Base-by-base conservation (phyloP, 2,888 invertebrate genomes). In the Unio pictorum region DNA sequence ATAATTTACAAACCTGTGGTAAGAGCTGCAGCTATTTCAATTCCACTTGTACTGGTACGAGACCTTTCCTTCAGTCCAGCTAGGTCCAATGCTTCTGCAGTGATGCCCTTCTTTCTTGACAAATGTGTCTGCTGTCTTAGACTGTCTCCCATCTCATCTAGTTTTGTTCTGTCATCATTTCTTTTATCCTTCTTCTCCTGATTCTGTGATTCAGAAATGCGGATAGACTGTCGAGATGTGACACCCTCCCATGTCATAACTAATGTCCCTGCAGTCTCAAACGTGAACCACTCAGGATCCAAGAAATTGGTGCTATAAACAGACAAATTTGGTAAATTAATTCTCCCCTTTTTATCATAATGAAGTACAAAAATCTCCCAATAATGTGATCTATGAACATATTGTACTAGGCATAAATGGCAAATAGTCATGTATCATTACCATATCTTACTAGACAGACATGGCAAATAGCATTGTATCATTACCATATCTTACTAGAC, bases 231-330 rank as follows among this genome's bases (percentile, higher is more conserved):
- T 1, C 79, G 79, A 8, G 76, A 66, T 30, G 87, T 86, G 55
- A 86, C 88, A 20, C 87, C 87, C 18, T 85, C 83, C 86, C 88
- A 87, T 20, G 84, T 86, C 45, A 88, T 86, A 55, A 89, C 79
- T 69, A 89, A 75, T 23, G 88, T 87, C 63, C 88, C 87, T 56
- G 87, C 83, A 23, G 87, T 87, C 81, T 89, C 89, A 75, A 88
- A 84, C 7, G 86, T 84, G 79, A 89, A 88, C 89, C 89, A 89
- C 71, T 89, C 89, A 56, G 84, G 87, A 72, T 89, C 89, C 69
- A 89, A 74, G 79, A 84, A 88, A 61, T 85, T 82, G 17, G 87
- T 88, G 69, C 89, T 89, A 74, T 11, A 75, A 74, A 62, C 23
- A 55, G 30, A 18, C 34, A 57, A 45, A 45, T 45, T 3, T 15